A percentile compares a stretch with the other conserved stretches of the same genome.
Evolutionary conservation across 2,888 invertebrate genomes (phyloP).

Genomic region (Sphecodes monilicornis): DNA sequence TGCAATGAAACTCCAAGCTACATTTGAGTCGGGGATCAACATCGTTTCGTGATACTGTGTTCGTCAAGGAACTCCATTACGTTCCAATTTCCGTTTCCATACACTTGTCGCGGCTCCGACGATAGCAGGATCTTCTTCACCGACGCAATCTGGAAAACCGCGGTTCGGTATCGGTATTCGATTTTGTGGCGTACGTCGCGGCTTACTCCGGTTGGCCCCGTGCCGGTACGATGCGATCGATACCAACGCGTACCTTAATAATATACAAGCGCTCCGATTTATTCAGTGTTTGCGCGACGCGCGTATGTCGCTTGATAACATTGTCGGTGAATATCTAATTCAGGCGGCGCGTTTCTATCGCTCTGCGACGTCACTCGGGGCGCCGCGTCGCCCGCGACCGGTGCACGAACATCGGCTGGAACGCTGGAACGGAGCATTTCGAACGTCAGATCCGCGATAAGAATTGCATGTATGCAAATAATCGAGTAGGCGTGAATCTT

Average conservation of each 20-base stretch:
- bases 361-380: conserved; percentile 3
- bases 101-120: background rate
- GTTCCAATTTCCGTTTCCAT: conserved; percentile 6
- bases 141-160: background rate
- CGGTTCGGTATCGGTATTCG: background rate
- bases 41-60: too few relatives aligned
- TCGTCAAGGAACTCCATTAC: background rate
- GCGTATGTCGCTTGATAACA: conserved; percentile 43
- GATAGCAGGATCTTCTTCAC: background rate
- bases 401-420: background rate
- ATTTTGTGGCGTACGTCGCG: conserved; percentile 3
- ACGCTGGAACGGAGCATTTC: conserved; percentile 9
- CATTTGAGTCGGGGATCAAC: too few relatives aligned
- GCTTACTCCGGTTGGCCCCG: background rate
- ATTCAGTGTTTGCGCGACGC: conserved; percentile 39
- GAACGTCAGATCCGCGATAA: conserved; percentile 39
- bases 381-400: background rate
- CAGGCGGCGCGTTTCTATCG: conserved; percentile 19
- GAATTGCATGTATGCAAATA: conserved; percentile 27
- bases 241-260: conserved; percentile 49
- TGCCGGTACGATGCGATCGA: conserved; percentile 33
- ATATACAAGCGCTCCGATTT: conserved; percentile 51
- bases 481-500: conserved; percentile 3
- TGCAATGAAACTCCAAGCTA: too few relatives aligned
- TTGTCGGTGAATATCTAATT: conserved; percentile 56